phyloP scores from a whole-genome alignment of 2,797 vertebrate genomes.

The Sparus aurata region DNA sequence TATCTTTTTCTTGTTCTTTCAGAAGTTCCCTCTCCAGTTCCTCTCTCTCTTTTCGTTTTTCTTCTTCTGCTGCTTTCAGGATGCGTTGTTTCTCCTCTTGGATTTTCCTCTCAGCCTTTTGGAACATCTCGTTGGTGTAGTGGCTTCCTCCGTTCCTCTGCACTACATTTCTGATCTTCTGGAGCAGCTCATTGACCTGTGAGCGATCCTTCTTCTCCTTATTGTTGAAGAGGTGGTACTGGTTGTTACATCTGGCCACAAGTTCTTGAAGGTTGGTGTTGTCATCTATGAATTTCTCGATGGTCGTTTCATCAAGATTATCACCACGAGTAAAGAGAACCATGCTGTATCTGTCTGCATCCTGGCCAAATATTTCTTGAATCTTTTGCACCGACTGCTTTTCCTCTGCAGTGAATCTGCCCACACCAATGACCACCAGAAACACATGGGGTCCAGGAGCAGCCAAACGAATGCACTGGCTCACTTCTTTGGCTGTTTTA shows the following conservation, averaged over 20 bases:
- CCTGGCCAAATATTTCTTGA: neutral
- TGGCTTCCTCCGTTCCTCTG: slow-evolving; percentile 37
- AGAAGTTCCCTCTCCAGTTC: neutral
- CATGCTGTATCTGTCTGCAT: slow-evolving; percentile 37
- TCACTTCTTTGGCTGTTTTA: too few species aligned
- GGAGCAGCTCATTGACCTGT: slow-evolving; percentile 41
- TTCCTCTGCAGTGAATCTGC: too few species aligned
- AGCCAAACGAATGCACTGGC: too few species aligned
- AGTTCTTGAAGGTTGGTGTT: neutral
- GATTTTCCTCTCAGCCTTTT: neutral
- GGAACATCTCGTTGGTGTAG: slow-evolving; percentile 50
- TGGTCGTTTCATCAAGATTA: neutral
- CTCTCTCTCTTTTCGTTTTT: slow-evolving; percentile 14
- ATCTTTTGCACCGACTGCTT: too few species aligned
- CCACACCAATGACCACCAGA: too few species aligned
- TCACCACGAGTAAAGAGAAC: slow-evolving; percentile 35
- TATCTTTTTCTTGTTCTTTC: neutral
- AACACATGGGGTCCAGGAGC: too few species aligned
- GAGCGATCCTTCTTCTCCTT: neutral
- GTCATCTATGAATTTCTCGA: neutral
- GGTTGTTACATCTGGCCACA: too few species aligned
- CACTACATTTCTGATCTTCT: slow-evolving; percentile 31
- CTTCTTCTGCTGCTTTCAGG: slow-evolving; percentile 13
- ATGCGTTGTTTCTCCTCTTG: slow-evolving; percentile 24
- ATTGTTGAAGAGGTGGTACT: slow-evolving; percentile 39